These are phyloP conservation scores for Alosa sapidissima DNA, from an alignment of 2,797 vertebrate genomes.

Conservation along the genomic window DNA sequence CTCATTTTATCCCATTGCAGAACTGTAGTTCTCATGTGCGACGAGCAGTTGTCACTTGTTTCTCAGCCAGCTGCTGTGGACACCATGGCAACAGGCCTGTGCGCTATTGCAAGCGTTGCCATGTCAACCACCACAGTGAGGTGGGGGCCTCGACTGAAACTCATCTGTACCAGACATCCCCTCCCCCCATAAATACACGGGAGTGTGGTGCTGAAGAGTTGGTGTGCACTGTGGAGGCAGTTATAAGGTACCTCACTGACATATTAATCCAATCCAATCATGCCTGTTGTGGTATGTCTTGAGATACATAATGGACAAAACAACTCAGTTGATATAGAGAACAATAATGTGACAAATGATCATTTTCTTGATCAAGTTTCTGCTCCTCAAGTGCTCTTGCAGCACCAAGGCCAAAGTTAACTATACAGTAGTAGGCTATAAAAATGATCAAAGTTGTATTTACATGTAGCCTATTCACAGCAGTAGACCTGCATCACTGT, in stretches of 20 bases:
- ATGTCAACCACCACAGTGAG: slow-evolving; percentile 97
- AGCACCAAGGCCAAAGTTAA: no score
- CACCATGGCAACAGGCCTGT: slow-evolving; percentile 97
- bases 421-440: no score
- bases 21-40: slow-evolving; percentile 98
- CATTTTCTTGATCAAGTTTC: no score
- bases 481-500: no score
- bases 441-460: no score
- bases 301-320: no score
- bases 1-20: slow-evolving; percentile 62
- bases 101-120: slow-evolving; percentile 97
- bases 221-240: slow-evolving; percentile 95
- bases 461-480: no score
- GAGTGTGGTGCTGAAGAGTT: slow-evolving; percentile 98
- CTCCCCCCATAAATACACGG: slow-evolving; percentile 95
- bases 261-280: no score
- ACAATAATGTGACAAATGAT: no score
- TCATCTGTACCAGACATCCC: slow-evolving; percentile 97
- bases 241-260: slow-evolving; percentile 84
- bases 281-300: no score
- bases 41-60: slow-evolving; percentile 97
- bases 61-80: slow-evolving; percentile 96
- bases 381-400: no score
- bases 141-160: slow-evolving; percentile 90
- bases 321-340: no score